Evolutionary conservation across 1,140 invertebrate genomes (phyloP).

Genomic region (Drosophila burlai): DNA sequence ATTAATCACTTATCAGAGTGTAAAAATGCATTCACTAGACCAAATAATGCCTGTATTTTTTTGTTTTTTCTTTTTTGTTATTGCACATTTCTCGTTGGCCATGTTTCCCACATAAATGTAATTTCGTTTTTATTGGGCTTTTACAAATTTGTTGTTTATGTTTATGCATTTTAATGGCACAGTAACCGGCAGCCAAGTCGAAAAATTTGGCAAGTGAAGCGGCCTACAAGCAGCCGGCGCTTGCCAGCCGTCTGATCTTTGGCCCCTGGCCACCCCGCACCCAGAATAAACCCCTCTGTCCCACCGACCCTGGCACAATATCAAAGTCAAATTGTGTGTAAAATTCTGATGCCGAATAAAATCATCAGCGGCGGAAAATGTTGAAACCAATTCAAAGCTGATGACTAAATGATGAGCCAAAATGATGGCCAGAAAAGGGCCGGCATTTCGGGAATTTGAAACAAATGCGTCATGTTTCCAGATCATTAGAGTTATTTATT

Average conservation of each 20-base stretch:
- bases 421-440: conserved; percentile 28
- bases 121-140: conserved; percentile 46
- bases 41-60: not conserved
- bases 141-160: conserved; percentile 56
- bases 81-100: conserved; percentile 32
- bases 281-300: conserved; percentile 3
- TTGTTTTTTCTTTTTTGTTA: conserved; percentile 15
- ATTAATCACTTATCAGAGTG: not conserved
- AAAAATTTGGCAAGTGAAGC: conserved; percentile 57
- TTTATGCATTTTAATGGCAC: conserved; percentile 70
- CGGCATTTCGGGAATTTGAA: conserved; percentile 17
- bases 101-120: conserved; percentile 53
- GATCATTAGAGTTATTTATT: conserved; percentile 53
- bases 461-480: conserved; percentile 44
- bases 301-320: conserved; percentile 48
- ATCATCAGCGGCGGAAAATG: conserved; percentile 58
- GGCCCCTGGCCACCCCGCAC: conserved; percentile 1
- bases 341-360: conserved; percentile 67
- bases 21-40: conserved; percentile 1
- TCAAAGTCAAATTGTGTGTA: conserved; percentile 75
- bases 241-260: conserved; percentile 45
- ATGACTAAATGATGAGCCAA: conserved; percentile 56
- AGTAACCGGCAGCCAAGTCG: conserved; percentile 35
- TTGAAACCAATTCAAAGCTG: conserved; percentile 45
- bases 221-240: conserved; percentile 53